These are phyloP conservation scores for Trogon melanurus DNA, from an alignment of 2,113 vertebrate species.

Conservation along the genomic window DNA sequence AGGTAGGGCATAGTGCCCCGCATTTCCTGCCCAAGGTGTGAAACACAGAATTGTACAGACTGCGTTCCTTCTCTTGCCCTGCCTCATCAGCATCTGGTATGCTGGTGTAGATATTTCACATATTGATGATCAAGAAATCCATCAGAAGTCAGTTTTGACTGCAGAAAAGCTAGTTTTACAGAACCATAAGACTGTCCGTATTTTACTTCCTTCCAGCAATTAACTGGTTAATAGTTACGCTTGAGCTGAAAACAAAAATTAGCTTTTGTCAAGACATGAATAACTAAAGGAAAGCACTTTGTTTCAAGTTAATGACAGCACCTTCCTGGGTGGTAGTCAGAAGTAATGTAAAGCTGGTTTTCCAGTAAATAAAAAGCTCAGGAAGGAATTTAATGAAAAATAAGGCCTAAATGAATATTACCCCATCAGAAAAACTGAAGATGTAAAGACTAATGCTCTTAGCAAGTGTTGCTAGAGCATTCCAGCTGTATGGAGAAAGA, in stretches of 20 bases:
- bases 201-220: neutral
- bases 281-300: neutral
- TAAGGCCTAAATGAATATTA: neutral
- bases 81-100: neutral
- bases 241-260: neutral
- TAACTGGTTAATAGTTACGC: neutral
- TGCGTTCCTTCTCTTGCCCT: fast-evolving
- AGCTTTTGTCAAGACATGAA: neutral
- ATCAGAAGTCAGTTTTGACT: neutral
- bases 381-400: neutral
- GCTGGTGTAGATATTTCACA: neutral
- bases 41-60: neutral
- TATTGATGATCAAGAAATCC: neutral
- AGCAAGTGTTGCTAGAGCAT: neutral
- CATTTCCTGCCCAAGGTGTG: neutral
- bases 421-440: neutral
- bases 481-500: neutral
- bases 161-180: neutral
- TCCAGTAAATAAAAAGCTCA: neutral
- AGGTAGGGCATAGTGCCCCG: neutral
- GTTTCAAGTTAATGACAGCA: neutral
- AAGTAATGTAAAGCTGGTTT: neutral
- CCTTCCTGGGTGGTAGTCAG: neutral
- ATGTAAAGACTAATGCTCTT: neutral
- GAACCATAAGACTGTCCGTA: neutral